Conservation (phyloP, 2,113 vertebrate genomes). For the Hydrochoerus hydrochaeris region DNA sequence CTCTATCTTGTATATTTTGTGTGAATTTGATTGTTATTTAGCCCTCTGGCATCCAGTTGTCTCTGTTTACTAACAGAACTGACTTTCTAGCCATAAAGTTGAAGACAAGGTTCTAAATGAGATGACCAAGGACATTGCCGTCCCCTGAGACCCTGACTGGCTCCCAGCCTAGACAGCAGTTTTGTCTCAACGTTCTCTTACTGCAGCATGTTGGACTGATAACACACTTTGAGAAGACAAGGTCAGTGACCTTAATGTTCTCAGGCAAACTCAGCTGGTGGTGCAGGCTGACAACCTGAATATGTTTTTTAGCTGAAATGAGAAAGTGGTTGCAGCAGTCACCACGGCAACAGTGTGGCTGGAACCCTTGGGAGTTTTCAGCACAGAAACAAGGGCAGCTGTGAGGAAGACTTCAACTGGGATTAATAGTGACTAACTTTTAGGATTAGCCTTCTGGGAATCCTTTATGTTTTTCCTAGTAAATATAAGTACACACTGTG, state of each 20-base stretch:
- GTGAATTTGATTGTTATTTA: neutral
- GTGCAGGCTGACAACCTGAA: conserved; percentile 63
- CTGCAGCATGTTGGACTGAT: conserved; percentile 34
- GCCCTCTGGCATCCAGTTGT: neutral
- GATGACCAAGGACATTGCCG: neutral
- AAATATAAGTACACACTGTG: neutral
- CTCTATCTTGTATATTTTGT: conserved; percentile 9
- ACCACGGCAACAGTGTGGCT: conserved; percentile 55
- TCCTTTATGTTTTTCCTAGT: conserved; percentile 57
- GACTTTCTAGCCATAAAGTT: neutral
- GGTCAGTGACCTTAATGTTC: conserved; percentile 66
- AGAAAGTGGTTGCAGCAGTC: conserved; percentile 58
- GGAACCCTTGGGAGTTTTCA: conserved; percentile 58
- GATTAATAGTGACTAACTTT: conserved; percentile 66
- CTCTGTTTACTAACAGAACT: neutral
- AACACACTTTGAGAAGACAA: conserved; percentile 44
- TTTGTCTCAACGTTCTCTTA: conserved; percentile 35
- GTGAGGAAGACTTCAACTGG: conserved; percentile 32
- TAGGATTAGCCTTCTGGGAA: conserved; percentile 62
- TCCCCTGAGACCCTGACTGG: neutral
- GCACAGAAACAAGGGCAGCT: conserved; percentile 41
- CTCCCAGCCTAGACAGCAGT: neutral
- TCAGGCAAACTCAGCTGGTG: conserved; percentile 58
- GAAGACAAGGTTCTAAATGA: conserved; percentile 36
- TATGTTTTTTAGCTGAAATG: conserved; percentile 67